These are phyloP conservation scores for Drosophila aff. DNA, from an alignment of 1,140 invertebrate genomes.

Conservation along the genomic window DNA sequence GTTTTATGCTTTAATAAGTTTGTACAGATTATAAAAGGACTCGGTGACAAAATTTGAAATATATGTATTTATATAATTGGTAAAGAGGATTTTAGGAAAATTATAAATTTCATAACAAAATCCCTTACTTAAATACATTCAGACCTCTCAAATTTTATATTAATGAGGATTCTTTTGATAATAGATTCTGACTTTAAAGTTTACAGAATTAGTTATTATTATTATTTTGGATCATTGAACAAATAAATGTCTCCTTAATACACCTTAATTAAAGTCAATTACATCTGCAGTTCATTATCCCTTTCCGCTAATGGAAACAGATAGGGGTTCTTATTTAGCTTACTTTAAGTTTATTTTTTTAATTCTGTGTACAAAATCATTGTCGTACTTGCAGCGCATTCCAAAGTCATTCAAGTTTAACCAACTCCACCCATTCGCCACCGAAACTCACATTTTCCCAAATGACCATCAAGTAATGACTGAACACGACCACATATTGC, in stretches of 20 bases:
- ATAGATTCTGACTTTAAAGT: no score
- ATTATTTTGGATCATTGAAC: no score
- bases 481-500: slow-evolving; percentile 25
- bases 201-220: no score
- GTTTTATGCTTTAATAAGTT: neutral
- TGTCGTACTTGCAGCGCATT: neutral
- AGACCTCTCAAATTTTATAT: neutral
- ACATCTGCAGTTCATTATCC: neutral
- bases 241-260: no score
- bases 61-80: neutral
- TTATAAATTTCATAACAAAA: no score
- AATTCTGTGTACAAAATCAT: neutral
- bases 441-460: slow-evolving; percentile 32
- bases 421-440: slow-evolving; percentile 2
- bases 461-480: slow-evolving; percentile 11
- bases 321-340: neutral
- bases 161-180: no score
- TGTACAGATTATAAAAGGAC: neutral
- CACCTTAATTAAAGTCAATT: neutral
- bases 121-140: neutral
- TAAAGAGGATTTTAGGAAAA: neutral
- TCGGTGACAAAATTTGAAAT: neutral
- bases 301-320: neutral
- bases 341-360: neutral
- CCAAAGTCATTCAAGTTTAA: neutral